Evolutionary conservation across 2,797 vertebrate species (phyloP), one percentile per base, ranked within the genome.

Genomic region (Pantherophis alleghaniensis): DNA sequence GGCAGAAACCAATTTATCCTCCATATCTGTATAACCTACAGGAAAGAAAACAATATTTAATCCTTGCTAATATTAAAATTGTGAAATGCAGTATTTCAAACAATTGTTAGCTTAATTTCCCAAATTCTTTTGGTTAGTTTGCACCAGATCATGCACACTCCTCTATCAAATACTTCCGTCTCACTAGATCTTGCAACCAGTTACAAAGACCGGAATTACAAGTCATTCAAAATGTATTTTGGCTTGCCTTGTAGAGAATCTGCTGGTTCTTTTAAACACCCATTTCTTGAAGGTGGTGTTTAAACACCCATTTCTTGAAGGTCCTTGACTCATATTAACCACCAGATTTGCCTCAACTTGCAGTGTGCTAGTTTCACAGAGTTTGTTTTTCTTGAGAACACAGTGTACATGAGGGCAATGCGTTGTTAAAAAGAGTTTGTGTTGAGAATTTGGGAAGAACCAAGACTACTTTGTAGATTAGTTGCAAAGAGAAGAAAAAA

Each of bases 341-440:
- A 93, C 47, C 79, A 93, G 91, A 95, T 95, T 95, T 96, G 96
- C 91, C 95, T 94, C 63, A 91, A 96, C 95, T 94, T 1, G 94
- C n/a, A 89, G 90, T 69, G 53, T 92, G 94, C 92, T 0, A 0
- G 95, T 95, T 96, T 93, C 95, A 88, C 95, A 88, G 91, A 95
- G 92, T 88, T 94, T 94, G 94, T 94, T 95, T 87, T 94, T 95
- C 42, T 57, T 94, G 90, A 91, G 94, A 96, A 93, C 28, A 60
- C 59, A 91, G 53, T 92, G 88, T 79, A 95, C 93, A 94, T 95
- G 90, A 93, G 94, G 95, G 51, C 93, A 86, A 96, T 95, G 95
- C 0, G 57, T 92, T 93, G 86, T 51, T 95, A 91, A 93, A 97
- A 95, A 94, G 94, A 94, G 95, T 96, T 95, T 94, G 90, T 93